A percentile compares a stretch with the other conserved stretches of the same genome.
Conservation (phyloP, 2,888 invertebrate species). For the Leptopilina syphax region DNA sequence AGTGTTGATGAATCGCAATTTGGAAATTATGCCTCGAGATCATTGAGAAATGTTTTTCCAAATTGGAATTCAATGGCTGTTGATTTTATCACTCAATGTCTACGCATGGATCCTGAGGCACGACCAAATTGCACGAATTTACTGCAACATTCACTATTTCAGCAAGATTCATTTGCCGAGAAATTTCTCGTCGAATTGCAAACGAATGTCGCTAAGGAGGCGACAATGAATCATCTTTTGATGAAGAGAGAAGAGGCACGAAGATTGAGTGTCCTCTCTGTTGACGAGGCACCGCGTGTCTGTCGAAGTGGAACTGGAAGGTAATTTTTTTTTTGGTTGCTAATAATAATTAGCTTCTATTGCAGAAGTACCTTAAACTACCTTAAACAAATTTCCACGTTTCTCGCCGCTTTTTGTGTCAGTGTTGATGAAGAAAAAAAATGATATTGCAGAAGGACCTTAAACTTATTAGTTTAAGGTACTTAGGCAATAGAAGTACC, state of each 20-base stretch:
- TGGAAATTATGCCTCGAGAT: conserved; percentile 68
- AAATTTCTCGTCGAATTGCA: conserved; percentile 83
- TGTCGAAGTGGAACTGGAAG: conserved; percentile 65
- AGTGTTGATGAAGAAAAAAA: no score
- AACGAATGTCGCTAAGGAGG: conserved; percentile 82
- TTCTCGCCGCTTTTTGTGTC: no score
- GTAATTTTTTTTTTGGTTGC: conserved; percentile 50
- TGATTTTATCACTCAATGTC: conserved; percentile 79
- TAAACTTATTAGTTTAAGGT: no score
- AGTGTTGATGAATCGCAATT: conserved; percentile 60
- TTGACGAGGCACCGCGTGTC: conserved; percentile 60
- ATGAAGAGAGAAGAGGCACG: conserved; percentile 67
- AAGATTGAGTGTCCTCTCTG: conserved; percentile 57
- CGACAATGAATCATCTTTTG: conserved; percentile 79
- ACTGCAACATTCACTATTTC: conserved; percentile 83
- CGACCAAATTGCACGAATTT: conserved; percentile 82
- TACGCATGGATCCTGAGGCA: conserved; percentile 82
- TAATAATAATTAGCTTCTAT: no score
- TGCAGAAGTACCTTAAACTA: no score
- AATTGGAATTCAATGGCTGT: conserved; percentile 75
- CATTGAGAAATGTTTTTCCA: conserved; percentile 73
- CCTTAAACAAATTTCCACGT: no score
- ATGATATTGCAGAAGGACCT: no score
- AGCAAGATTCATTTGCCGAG: conserved; percentile 82
- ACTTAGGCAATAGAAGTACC: no score